Percentiles rank a stretch among this genome's conserved stretches.
Evolutionary conservation across 2,797 vertebrate genomes (phyloP).

Genomic region (Eurystomus glaucurus): DNA sequence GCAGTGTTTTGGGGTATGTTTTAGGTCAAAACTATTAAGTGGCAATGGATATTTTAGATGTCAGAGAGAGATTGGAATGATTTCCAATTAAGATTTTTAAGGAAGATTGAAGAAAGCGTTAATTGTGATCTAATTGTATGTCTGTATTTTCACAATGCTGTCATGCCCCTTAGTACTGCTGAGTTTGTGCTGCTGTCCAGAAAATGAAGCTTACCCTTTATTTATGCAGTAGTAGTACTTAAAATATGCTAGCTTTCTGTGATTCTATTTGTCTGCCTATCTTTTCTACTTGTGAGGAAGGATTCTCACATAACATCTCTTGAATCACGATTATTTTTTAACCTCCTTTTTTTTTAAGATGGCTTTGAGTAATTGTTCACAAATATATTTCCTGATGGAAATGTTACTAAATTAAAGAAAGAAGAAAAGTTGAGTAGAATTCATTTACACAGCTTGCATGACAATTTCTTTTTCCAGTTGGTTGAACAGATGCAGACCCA

Average conservation of each 20-base stretch:
- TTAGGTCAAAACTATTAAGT: neutral
- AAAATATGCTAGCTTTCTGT: neutral
- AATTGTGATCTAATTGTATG: neutral
- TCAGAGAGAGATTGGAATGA: neutral
- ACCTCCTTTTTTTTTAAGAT: neutral
- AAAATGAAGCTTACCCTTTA: neutral
- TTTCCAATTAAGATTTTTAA: neutral
- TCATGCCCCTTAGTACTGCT: neutral
- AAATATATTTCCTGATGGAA: constrained; percentile 60
- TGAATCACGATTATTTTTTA: neutral
- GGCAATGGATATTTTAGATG: neutral
- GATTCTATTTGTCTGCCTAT: neutral
- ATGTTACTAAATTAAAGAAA: constrained; percentile 15
- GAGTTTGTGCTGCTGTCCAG: neutral
- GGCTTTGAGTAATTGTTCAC: neutral
- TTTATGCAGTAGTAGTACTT: neutral
- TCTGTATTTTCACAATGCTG: neutral
- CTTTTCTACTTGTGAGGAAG: neutral
- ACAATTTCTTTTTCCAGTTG: constrained; percentile 84
- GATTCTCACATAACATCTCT: neutral
- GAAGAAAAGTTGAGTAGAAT: constrained; percentile 59
- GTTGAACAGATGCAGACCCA: constrained; percentile 85
- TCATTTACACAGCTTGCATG: constrained; percentile 82
- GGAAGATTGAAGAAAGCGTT: neutral
- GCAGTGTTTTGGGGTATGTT: neutral